phyloP scores from a whole-genome alignment of 1,140 invertebrate genomes.

The Hirudo medicinalis region DNA sequence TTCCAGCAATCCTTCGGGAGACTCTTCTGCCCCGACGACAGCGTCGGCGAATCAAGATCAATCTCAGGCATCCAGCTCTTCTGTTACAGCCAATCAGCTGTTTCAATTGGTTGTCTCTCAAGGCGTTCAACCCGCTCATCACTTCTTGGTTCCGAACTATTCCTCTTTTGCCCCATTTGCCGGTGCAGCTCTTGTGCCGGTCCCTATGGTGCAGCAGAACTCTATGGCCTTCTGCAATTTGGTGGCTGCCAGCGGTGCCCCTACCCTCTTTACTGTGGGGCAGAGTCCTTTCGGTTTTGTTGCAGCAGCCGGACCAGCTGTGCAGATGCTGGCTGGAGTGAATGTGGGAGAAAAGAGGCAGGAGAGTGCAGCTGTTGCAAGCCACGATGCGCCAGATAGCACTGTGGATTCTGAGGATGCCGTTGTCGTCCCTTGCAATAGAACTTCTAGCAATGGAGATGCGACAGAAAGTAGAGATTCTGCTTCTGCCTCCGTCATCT shows the following conservation, averaged over 20 bases:
- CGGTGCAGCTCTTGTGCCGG: neutral
- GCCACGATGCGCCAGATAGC: conserved; percentile 13
- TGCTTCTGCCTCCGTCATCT: no score
- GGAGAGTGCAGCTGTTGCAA: neutral
- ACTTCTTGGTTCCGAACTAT: conserved; percentile 11
- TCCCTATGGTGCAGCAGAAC: conserved; percentile 9
- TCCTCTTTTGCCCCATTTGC: conserved; percentile 13
- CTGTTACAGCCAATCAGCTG: neutral
- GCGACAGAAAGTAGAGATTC: no score
- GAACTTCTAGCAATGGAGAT: no score
- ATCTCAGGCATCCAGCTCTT: neutral
- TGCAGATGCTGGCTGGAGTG: neutral
- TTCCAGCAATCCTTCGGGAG: neutral
- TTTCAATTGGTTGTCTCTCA: conserved; percentile 3
- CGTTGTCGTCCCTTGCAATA: neutral
- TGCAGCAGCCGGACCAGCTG: neutral
- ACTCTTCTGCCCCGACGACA: neutral
- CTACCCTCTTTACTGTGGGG: conserved; percentile 11
- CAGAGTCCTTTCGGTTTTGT: conserved; percentile 13
- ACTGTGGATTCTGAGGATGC: conserved; percentile 14
- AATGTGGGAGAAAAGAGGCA: neutral
- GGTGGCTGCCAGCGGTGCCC: conserved; percentile 5
- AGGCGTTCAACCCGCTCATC: neutral
- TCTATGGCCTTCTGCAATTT: conserved; percentile 14
- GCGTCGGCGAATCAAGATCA: neutral